A percentile compares a stretch with the other conserved stretches of the same genome.
Conservation (phyloP, 2,113 vertebrate genomes). For the Anarrhichthys ocellatus region DNA sequence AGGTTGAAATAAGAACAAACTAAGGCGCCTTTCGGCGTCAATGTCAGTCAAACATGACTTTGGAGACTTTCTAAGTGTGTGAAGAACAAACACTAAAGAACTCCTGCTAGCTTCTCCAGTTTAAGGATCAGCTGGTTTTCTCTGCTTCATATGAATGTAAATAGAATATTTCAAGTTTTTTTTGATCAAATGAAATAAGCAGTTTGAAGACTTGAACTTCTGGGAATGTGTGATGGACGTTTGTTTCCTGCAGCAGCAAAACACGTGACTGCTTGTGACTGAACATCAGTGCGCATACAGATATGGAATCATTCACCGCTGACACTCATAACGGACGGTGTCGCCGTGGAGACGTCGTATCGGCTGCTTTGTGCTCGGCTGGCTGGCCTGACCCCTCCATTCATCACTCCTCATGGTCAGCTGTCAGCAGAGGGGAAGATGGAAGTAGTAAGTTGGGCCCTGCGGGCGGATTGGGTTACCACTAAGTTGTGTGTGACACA, state of each 20-base stretch:
- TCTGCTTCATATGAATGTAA: background rate
- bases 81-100: background rate
- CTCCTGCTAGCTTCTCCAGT: background rate
- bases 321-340: background rate
- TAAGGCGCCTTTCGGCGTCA: background rate
- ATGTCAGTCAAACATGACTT: too few species aligned
- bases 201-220: background rate
- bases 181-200: too few species aligned
- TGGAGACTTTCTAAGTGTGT: background rate
- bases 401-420: slow-evolving; percentile 76
- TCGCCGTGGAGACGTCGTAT: background rate
- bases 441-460: slow-evolving; percentile 72
- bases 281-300: background rate
- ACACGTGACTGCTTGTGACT: background rate
- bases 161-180: background rate
- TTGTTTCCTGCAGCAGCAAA: background rate
- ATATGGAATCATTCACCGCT: background rate
- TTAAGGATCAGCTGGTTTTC: background rate
- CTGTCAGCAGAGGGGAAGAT: slow-evolving; percentile 71
- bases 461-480: slow-evolving; percentile 64
- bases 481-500: slow-evolving; percentile 75
- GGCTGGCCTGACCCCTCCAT: slow-evolving; percentile 65
- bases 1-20: background rate
- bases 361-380: slow-evolving; percentile 40
- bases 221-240: background rate